Conservation (phyloP, 1,140 invertebrate species). For the Musca domestica region DNA sequence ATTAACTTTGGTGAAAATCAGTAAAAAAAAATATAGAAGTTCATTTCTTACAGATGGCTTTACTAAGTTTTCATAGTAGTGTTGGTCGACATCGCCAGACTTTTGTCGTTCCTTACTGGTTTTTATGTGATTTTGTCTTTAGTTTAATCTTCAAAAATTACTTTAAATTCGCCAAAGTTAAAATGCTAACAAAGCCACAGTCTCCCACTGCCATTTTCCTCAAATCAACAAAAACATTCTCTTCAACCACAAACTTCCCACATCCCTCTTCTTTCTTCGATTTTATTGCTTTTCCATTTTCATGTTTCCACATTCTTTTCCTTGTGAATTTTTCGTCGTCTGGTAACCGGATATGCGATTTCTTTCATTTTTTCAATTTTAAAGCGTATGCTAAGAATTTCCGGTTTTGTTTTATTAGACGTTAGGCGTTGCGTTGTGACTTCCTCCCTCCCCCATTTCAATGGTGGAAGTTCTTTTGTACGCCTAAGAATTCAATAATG, state of each 20-base stretch:
- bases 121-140: no score
- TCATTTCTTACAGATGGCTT: no score
- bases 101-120: no score
- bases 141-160: no score
- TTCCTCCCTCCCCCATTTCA: neutral
- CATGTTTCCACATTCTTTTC: neutral
- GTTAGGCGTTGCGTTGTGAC: neutral
- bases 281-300: neutral
- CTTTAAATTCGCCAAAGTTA: no score
- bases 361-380: neutral
- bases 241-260: neutral
- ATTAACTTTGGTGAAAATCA: no score
- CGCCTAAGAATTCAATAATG: conserved; percentile 19
- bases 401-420: neutral
- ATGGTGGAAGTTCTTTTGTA: neutral
- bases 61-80: no score
- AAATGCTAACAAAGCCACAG: no score
- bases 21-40: no score
- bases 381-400: neutral
- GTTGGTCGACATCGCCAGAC: no score
- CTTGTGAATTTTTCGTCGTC: neutral
- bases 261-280: neutral
- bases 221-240: neutral
- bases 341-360: conserved; percentile 1
- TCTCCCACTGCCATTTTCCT: no score